phyloP scores from a whole-genome alignment of 2,797 vertebrate genomes.

The Hydrophis major region DNA sequence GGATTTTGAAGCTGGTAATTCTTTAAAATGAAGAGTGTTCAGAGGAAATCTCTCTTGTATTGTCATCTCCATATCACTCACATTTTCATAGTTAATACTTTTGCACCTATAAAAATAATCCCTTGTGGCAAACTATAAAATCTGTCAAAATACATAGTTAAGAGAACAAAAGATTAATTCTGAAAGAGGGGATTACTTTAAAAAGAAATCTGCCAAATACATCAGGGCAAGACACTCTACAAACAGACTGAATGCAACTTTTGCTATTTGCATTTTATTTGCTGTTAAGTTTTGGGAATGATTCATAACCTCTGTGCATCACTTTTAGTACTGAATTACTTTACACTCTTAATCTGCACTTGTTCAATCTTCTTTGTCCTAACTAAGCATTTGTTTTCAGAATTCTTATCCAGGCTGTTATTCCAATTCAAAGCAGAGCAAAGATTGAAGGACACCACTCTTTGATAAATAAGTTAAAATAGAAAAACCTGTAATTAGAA shows the following conservation, averaged over 20 bases:
- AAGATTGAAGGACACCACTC: not conserved
- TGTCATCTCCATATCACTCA: constrained; percentile 27
- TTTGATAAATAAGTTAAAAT: not conserved
- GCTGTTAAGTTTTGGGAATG: not conserved
- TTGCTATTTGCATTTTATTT: not conserved
- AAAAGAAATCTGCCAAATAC: not conserved
- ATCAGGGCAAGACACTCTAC: not conserved
- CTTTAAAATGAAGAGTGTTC: constrained; percentile 22
- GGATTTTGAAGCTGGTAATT: constrained; percentile 32
- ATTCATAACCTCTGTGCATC: not conserved
- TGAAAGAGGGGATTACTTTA: not conserved
- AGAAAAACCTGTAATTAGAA: not conserved
- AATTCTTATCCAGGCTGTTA: not conserved
- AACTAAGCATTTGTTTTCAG: not conserved
- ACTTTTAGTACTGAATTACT: not conserved
- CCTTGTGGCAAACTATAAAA: constrained; percentile 11
- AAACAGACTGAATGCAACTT: not conserved
- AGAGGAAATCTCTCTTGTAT: not conserved
- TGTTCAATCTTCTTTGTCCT: not conserved
- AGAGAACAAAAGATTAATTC: constrained; percentile 6
- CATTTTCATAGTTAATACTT: constrained; percentile 22
- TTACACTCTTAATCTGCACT: not conserved
- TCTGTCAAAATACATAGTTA: constrained; percentile 3
- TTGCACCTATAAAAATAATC: not conserved
- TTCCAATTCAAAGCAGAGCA: not conserved